These are phyloP conservation scores for Cryptocephalus primarius DNA, from an alignment of 2,888 invertebrate genomes.

Conservation along the genomic window DNA sequence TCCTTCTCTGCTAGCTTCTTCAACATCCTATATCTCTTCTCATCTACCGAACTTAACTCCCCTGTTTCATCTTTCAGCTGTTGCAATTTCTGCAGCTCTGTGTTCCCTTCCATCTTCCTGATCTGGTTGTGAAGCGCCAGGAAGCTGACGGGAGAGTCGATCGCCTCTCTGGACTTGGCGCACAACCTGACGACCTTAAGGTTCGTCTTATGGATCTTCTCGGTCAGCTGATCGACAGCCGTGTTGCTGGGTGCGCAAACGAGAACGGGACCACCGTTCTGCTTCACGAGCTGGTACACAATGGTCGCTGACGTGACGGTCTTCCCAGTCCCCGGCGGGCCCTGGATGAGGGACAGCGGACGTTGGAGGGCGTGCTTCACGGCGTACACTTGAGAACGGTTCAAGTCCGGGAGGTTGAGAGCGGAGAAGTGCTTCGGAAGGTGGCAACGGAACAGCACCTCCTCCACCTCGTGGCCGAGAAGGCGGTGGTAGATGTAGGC, in stretches of 20 bases:
- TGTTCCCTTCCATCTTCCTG: constrained; percentile 83
- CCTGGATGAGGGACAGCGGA: constrained; percentile 94
- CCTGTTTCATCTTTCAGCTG: constrained; percentile 97
- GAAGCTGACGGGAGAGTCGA: constrained; percentile 95
- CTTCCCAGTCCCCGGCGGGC: constrained; percentile 95
- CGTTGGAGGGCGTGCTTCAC: constrained; percentile 96
- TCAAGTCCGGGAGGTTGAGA: constrained; percentile 93
- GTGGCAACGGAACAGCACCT: constrained; percentile 81
- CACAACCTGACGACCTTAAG: constrained; percentile 81
- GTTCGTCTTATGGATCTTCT: constrained; percentile 96
- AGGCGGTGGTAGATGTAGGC: constrained; percentile 96
- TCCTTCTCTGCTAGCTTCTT: constrained; percentile 87
- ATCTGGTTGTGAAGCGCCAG: constrained; percentile 96
- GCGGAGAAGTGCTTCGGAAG: constrained; percentile 96
- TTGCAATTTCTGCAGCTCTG: constrained; percentile 89
- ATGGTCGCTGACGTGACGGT: constrained; percentile 99
- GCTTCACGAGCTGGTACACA: constrained; percentile 93
- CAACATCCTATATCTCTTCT: constrained; percentile 82
- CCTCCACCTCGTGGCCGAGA: constrained; percentile 89
- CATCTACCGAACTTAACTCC: constrained; percentile 90
- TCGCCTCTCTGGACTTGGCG: constrained; percentile 95
- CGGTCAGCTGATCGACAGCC: constrained; percentile 97
- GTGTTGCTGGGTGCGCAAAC: constrained; percentile 99
- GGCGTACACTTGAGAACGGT: constrained; percentile 96
- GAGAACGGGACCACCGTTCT: constrained; percentile 86